Percentiles rank a stretch among this genome's conserved stretches.
Conservation (phyloP, 2,113 vertebrate species). For the Hippocampus abdominalis region DNA sequence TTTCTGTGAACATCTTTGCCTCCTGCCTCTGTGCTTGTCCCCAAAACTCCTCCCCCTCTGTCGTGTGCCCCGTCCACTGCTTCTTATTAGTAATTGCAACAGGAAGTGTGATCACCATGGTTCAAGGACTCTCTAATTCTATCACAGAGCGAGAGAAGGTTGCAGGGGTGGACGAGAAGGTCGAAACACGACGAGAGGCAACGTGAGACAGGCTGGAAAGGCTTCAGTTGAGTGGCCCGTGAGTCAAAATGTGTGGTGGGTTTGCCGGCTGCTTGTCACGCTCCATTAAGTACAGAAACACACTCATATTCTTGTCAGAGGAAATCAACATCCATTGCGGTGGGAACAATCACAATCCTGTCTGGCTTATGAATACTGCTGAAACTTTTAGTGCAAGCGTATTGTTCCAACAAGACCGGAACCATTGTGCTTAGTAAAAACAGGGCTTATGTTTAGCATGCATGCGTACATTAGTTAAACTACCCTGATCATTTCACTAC, state of each 20-base stretch:
- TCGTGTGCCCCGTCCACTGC: conserved; percentile 39
- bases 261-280: conserved; percentile 56
- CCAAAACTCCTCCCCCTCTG: conserved; percentile 37
- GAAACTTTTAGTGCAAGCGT: conserved; percentile 60
- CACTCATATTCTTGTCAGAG: conserved; percentile 61
- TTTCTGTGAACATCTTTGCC: conserved; percentile 14
- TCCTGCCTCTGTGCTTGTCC: conserved; percentile 48
- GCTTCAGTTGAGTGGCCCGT: conserved; percentile 10
- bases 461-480: background rate
- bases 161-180: conserved; percentile 8
- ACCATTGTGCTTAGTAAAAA: background rate
- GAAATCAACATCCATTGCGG: conserved; percentile 31
- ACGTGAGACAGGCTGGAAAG: conserved; percentile 15
- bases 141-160: conserved; percentile 46
- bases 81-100: conserved; percentile 72
- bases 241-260: conserved; percentile 37
- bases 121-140: conserved; percentile 72
- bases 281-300: conserved; percentile 58
- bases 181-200: conserved; percentile 1
- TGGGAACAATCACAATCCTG: conserved; percentile 45
- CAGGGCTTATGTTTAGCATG: conserved; percentile 30
- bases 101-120: conserved; percentile 73
- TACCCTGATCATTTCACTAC: background rate
- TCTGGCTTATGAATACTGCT: conserved; percentile 42
- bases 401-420: background rate